Conservation (phyloP, 2,888 invertebrate species). For the Pollenia griseotomentosa region DNA sequence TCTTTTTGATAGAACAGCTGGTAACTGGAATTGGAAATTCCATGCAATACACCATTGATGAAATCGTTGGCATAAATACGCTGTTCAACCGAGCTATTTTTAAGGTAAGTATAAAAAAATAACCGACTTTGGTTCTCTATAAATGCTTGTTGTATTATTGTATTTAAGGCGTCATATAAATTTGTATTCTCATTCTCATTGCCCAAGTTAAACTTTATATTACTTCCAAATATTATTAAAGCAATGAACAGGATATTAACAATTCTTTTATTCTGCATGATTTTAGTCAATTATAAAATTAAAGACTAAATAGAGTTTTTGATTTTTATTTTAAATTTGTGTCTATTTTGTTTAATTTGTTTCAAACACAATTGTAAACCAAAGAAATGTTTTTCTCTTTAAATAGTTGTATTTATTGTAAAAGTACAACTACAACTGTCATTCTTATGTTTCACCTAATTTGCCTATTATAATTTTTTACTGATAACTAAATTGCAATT, state of each 20-base stretch:
- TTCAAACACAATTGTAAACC: neutral
- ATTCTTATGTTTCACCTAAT: too few relatives aligned
- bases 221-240: neutral
- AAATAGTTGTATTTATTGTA: too few relatives aligned
- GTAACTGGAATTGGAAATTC: neutral
- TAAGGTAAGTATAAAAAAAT: constrained; percentile 28
- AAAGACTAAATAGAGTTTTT: neutral
- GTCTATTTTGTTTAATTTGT: neutral
- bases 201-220: neutral
- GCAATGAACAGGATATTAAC: neutral
- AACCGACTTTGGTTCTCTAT: neutral
- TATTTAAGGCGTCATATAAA: constrained; percentile 12
- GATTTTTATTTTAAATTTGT: constrained; percentile 1
- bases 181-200: neutral
- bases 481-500: too few relatives aligned
- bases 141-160: constrained; percentile 33
- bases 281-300: constrained; percentile 5
- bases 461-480: too few relatives aligned
- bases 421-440: too few relatives aligned
- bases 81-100: neutral
- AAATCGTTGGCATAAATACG: constrained; percentile 42
- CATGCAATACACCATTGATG: neutral
- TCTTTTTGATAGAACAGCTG: constrained; percentile 26
- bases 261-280: neutral
- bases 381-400: too few relatives aligned